Percentiles rank a stretch among this genome's conserved stretches.
These are phyloP conservation scores for Torymus tubicola DNA, from an alignment of 2,888 invertebrate species.

Conservation along the genomic window DNA sequence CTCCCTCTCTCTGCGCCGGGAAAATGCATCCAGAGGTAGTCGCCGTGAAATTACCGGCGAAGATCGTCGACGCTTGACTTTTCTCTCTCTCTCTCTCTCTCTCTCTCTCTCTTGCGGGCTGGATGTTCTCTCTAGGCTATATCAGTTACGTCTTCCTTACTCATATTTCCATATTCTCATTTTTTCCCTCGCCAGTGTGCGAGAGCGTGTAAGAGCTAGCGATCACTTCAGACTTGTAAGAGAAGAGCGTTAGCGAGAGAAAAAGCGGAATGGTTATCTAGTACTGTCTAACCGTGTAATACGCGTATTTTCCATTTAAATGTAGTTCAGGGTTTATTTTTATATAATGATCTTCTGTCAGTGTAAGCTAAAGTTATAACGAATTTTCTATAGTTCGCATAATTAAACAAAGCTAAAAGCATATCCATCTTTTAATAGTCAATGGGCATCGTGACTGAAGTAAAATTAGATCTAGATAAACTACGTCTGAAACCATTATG, in stretches of 20 bases:
- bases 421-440: too few species aligned
- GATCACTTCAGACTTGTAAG: slow-evolving; percentile 3
- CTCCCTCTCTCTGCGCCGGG: slow-evolving; percentile 41
- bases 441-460: too few species aligned
- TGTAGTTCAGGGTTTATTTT: too few species aligned
- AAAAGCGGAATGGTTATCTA: not conserved
- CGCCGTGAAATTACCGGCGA: slow-evolving; percentile 69
- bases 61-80: not conserved
- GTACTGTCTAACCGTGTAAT: not conserved
- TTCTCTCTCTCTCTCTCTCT: not conserved
- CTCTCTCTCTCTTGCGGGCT: not conserved
- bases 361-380: too few species aligned
- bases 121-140: slow-evolving; percentile 3
- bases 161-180: slow-evolving; percentile 41
- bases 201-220: not conserved
- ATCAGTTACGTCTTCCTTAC: slow-evolving; percentile 29
- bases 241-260: too few species aligned
- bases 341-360: too few species aligned
- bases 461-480: too few species aligned
- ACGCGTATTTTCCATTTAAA: too few species aligned
- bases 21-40: slow-evolving; percentile 68
- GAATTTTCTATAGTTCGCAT: too few species aligned
- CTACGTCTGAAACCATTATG: too few species aligned
- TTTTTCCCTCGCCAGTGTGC: not conserved
- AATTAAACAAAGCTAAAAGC: too few species aligned